phyloP scores from a whole-genome alignment of 2,797 vertebrate genomes.

The Brotula barbata region DNA sequence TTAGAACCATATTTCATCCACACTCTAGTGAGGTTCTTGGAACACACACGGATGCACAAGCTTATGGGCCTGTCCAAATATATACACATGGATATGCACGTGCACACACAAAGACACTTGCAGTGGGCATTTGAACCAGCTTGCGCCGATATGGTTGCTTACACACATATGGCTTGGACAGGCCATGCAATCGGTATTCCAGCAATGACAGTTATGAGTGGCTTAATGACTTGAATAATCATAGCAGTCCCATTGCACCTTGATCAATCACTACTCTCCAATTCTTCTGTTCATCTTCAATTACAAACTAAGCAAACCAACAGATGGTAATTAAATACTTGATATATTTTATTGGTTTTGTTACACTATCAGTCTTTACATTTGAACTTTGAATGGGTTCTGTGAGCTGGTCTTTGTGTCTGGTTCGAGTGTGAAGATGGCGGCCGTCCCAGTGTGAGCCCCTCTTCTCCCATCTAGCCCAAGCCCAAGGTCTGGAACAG shows the following conservation, averaged over 20 bases:
- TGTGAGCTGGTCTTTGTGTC: conserved; percentile 64
- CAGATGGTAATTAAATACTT: conserved; percentile 8
- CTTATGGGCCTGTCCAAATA: conserved; percentile 38
- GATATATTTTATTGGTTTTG: conserved; percentile 10
- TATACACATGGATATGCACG: conserved; percentile 27
- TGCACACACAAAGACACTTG: conserved; percentile 30
- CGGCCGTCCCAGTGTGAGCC: conserved; percentile 65
- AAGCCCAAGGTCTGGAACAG: conserved; percentile 78
- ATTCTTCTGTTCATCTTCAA: conserved; percentile 1
- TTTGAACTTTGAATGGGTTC: conserved; percentile 10
- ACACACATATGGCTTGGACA: conserved; percentile 44
- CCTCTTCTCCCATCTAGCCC: conserved; percentile 68
- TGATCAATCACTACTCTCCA: conserved; percentile 15
- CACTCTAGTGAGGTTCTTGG: conserved; percentile 35
- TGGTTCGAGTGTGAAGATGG: conserved; percentile 68
- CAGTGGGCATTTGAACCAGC: background rate
- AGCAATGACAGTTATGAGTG: conserved; percentile 62
- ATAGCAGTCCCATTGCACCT: conserved; percentile 7
- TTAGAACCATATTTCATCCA: conserved; percentile 73
- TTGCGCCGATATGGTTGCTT: conserved; percentile 8
- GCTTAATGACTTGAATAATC: conserved; percentile 12
- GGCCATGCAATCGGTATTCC: conserved; percentile 67
- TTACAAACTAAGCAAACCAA: conserved; percentile 10
- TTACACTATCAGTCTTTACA: background rate
- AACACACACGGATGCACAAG: conserved; percentile 47